phyloP scores from a whole-genome alignment of 1,140 invertebrate genomes.

The Brachionus sp. region DNA sequence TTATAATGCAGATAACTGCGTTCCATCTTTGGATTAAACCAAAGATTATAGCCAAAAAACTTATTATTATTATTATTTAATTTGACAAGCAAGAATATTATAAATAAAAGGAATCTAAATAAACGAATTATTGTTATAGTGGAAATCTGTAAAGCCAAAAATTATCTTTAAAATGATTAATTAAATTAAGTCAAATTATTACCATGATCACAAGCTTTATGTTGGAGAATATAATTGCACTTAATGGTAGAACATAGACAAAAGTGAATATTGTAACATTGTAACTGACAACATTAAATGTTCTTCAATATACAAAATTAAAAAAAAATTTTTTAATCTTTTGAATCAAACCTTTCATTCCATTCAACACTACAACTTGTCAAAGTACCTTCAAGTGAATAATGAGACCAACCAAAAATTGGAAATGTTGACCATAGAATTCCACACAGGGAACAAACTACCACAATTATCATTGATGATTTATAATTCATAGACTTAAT shows the following conservation, averaged over 20 bases:
- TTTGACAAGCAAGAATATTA: no score
- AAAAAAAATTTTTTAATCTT: neutral
- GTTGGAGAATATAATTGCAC: neutral
- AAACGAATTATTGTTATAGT: neutral
- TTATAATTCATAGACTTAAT: neutral
- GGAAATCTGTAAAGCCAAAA: no score
- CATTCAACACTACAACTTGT: slow-evolving; percentile 40
- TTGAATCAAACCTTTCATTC: neutral
- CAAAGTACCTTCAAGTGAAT: slow-evolving; percentile 26
- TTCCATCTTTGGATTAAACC: no score
- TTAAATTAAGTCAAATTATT: neutral
- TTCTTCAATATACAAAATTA: neutral
- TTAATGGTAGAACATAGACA: slow-evolving; percentile 15
- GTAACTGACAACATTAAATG: slow-evolving; percentile 15
- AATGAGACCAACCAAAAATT: slow-evolving; percentile 30
- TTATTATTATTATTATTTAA: no score
- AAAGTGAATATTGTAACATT: slow-evolving; percentile 38
- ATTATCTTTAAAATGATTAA: neutral
- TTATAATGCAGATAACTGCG: no score
- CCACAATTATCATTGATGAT: neutral
- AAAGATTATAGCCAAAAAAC: no score
- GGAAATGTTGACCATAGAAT: neutral
- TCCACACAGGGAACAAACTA: neutral
- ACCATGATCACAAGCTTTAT: slow-evolving; percentile 4
- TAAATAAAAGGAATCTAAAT: neutral